Evolutionary conservation across 1,140 invertebrate genomes (phyloP).

Genomic region (Thaumatotibia leucotreta): DNA sequence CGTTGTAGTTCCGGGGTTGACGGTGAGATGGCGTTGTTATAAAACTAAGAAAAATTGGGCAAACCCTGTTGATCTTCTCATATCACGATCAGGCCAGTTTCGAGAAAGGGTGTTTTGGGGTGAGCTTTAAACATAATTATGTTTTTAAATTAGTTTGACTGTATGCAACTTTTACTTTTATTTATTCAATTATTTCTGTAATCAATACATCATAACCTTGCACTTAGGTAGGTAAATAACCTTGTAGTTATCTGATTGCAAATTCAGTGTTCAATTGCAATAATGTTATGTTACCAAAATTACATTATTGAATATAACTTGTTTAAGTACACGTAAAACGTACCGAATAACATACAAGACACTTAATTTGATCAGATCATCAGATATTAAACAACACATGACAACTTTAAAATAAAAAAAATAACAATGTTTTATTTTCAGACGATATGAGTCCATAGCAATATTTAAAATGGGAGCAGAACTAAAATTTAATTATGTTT

Average conservation of each 20-base stretch:
- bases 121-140: neutral
- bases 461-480: no score
- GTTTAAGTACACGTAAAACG: no score
- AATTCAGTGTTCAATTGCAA: neutral
- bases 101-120: neutral
- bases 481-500: no score
- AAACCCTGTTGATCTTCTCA: neutral
- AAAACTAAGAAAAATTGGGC: slow-evolving; percentile 15
- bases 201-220: slow-evolving; percentile 6
- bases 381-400: no score
- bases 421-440: no score
- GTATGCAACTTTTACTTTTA: slow-evolving; percentile 14
- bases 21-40: slow-evolving; percentile 64
- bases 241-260: neutral
- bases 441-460: no score
- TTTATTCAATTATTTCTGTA: slow-evolving; percentile 12
- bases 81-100: neutral
- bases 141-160: neutral
- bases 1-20: slow-evolving; percentile 42
- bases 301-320: no score
- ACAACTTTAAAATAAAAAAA: no score
- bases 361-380: no score
- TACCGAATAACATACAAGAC: no score
- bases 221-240: neutral
- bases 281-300: no score